These are phyloP conservation scores for Sula dactylatra DNA, from an alignment of 2,113 vertebrate species.

Conservation along the genomic window DNA sequence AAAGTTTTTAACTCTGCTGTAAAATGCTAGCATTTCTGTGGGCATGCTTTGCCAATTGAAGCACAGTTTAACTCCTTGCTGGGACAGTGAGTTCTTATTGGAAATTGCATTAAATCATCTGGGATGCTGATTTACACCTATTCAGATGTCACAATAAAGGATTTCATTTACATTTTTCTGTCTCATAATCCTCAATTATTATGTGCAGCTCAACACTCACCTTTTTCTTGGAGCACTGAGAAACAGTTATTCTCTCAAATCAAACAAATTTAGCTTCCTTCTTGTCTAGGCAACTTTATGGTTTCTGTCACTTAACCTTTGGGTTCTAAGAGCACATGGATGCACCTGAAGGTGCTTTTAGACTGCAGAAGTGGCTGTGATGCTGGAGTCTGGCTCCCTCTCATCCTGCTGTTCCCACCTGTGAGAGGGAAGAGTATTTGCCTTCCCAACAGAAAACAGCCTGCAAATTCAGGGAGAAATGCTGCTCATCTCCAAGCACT, in stretches of 20 bases:
- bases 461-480: neutral
- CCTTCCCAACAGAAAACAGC: neutral
- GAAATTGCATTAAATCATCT: neutral
- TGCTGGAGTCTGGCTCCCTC: neutral
- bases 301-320: neutral
- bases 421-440: neutral
- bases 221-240: neutral
- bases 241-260: neutral
- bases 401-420: neutral
- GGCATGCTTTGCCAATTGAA: neutral
- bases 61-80: neutral
- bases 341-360: neutral
- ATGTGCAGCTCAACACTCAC: neutral
- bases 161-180: neutral
- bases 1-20: neutral
- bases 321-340: neutral
- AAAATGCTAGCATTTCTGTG: neutral
- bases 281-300: neutral
- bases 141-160: neutral
- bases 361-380: neutral
- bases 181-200: neutral
- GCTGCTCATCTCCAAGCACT: neutral
- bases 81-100: neutral
- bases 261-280: neutral
- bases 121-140: neutral